A percentile compares a stretch with the other conserved stretches of the same genome.
Evolutionary conservation across 2,888 invertebrate genomes (phyloP).

Genomic region (Seira musarum): DNA sequence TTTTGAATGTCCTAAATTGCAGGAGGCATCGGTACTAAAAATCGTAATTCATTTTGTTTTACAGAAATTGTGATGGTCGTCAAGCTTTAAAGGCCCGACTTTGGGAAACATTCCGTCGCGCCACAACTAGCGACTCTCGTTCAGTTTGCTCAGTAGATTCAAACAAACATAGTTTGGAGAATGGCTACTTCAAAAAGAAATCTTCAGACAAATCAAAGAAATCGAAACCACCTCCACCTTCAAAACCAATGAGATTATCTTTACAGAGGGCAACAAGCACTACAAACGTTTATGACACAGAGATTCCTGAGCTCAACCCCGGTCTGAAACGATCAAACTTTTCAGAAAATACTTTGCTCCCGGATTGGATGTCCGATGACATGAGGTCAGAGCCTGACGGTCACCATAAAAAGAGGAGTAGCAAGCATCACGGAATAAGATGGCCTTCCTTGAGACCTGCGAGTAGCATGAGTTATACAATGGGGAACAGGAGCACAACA

Average conservation of each 20-base stretch:
- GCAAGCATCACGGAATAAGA: slow-evolving; percentile 66
- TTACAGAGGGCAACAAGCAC: slow-evolving; percentile 85
- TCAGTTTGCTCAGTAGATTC: slow-evolving; percentile 69
- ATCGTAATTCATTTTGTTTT: slow-evolving; percentile 12
- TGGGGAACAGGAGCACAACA: slow-evolving; percentile 60
- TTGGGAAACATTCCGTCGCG: slow-evolving; percentile 70
- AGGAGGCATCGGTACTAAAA: slow-evolving; percentile 24
- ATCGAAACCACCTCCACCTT: slow-evolving; percentile 79
- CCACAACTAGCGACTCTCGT: slow-evolving; percentile 68
- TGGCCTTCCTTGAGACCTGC: slow-evolving; percentile 69
- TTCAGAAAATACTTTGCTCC: slow-evolving; percentile 68
- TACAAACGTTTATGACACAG: slow-evolving; percentile 67
- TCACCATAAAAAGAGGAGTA: slow-evolving; percentile 60
- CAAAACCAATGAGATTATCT: slow-evolving; percentile 87
- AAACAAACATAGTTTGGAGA: slow-evolving; percentile 57
- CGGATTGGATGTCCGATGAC: slow-evolving; percentile 68
- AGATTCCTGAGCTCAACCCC: slow-evolving; percentile 68
- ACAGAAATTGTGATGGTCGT: slow-evolving; percentile 66
- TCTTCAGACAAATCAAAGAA: slow-evolving; percentile 65
- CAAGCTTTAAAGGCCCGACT: slow-evolving; percentile 68
- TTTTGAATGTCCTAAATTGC: neutral
- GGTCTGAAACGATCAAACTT: slow-evolving; percentile 67
- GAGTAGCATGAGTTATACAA: slow-evolving; percentile 68
- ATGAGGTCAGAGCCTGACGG: slow-evolving; percentile 66
- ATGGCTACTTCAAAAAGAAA: slow-evolving; percentile 68